Evolutionary conservation across 35 echinoderm and acorn worm species (phyloP), one percentile per base, ranked within the genome.

Genomic region (Eucidaris tribuloides): DNA sequence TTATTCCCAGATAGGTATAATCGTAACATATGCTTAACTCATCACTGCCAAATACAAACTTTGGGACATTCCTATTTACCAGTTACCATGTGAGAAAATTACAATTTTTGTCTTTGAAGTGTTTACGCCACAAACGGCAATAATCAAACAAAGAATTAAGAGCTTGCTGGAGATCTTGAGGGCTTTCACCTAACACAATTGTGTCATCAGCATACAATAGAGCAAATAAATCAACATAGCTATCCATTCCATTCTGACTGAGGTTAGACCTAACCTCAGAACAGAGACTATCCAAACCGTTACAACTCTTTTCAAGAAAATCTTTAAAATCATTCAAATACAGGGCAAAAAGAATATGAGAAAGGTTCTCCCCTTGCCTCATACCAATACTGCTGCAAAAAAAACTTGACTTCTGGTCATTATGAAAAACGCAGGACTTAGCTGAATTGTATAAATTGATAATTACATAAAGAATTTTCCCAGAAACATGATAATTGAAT

Each of bases 21-120:
- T n/a, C n/a, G n/a, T n/a, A n/a, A n/a, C n/a, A n/a, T n/a, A 79
- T 46, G 19, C 20, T 22, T 74, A 74, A 74, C n/a, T 74, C 76
- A 79, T 79, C 9, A 79, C 37, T 17, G 33, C 76, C 76, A 79
- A 79, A 79, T n/a, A 27, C 23, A 45, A 79, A 45, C n/a, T 18
- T 79, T 43, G 76, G 76, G 19, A 45, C 4, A 29, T 79, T 46
- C 33, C 76, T 79, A 11, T 46, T 24, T n/a, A n/a, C n/a, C n/a
- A n/a, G n/a, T 79, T 79, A 79, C 43, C 76, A n/a, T 46, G 31
- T 39, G 68, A 74, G 33, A 41, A 74, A 74, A 74, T 52, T 9
- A 62, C 33, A 11, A 79, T 35, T 79, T 79, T 79, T 79, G 76
- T 46, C 43, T 79, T 79, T 4, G 76, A 43, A 27, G 19, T 45